Conservation (phyloP, 2,113 vertebrate species). For the Turnix velox region DNA sequence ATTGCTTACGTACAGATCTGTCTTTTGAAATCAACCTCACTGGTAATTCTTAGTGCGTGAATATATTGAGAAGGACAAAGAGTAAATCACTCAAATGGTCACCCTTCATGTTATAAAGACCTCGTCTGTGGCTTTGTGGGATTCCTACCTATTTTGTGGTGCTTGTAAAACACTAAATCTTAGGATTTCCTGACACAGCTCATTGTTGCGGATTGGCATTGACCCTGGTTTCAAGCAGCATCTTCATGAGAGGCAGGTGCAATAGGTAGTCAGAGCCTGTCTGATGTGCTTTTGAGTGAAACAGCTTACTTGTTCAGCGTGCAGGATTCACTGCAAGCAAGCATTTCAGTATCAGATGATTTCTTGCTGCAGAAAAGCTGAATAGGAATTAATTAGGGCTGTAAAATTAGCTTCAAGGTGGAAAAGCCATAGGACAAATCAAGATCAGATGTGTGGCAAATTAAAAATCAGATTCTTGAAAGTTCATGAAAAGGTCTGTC, state of each 20-base stretch:
- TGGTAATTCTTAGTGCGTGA: background rate
- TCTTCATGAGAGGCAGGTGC: background rate
- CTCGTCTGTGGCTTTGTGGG: background rate
- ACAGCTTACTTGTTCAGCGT: background rate
- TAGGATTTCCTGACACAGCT: background rate
- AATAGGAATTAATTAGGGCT: background rate
- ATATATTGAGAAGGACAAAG: background rate
- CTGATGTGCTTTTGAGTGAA: background rate
- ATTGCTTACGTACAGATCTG: background rate
- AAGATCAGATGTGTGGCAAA: background rate
- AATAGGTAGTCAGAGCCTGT: background rate
- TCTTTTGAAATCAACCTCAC: background rate
- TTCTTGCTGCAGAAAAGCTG: background rate
- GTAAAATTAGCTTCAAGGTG: background rate
- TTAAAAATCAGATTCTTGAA: background rate
- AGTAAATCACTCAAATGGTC: background rate
- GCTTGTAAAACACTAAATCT: background rate
- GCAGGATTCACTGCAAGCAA: background rate
- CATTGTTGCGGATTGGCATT: background rate
- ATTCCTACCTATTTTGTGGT: background rate
- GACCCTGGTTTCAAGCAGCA: background rate
- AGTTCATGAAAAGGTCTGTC: background rate
- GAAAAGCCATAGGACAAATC: background rate
- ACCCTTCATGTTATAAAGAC: background rate
- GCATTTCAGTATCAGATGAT: background rate